Percentiles rank a stretch among this genome's conserved stretches.
phyloP scores from a whole-genome alignment of 2,797 vertebrate genomes.

The Danio aesculapii region DNA sequence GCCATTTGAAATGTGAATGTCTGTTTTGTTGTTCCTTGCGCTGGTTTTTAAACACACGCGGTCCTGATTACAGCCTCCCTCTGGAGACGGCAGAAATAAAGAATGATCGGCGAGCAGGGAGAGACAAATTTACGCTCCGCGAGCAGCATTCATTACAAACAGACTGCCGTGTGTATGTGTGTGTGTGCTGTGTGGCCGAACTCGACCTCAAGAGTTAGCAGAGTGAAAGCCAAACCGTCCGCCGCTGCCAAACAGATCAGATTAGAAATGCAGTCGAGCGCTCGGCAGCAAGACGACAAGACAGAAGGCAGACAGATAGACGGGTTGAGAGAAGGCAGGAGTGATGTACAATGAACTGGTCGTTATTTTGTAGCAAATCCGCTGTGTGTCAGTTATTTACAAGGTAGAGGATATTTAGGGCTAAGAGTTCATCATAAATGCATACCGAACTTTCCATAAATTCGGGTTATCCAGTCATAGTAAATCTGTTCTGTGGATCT shows the following conservation, averaged over 20 bases:
- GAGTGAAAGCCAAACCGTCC: constrained; percentile 56
- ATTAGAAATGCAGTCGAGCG: constrained; percentile 56
- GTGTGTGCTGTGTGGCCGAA: constrained; percentile 50
- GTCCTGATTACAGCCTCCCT: constrained; percentile 59
- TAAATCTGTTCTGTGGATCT: not conserved
- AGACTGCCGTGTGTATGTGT: constrained; percentile 34
- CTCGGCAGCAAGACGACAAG: constrained; percentile 39
- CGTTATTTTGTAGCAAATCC: not conserved
- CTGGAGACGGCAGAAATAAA: constrained; percentile 59
- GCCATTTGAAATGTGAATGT: constrained; percentile 5
- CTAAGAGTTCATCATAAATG: constrained; percentile 5
- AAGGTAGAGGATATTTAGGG: not conserved
- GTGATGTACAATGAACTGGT: not conserved
- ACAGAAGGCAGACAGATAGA: constrained; percentile 28
- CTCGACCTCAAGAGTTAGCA: constrained; percentile 55
- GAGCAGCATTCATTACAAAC: constrained; percentile 62
- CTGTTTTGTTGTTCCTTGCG: not conserved
- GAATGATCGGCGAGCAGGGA: constrained; percentile 62
- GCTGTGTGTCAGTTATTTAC: not conserved
- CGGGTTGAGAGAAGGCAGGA: not conserved
- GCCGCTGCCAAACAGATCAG: constrained; percentile 56
- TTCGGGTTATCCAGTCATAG: not conserved
- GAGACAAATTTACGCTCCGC: constrained; percentile 61
- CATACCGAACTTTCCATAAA: not conserved
- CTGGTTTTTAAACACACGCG: constrained; percentile 40